phyloP scores from a whole-genome alignment of 2,888 invertebrate species.

The Plagodis pulveraria region DNA sequence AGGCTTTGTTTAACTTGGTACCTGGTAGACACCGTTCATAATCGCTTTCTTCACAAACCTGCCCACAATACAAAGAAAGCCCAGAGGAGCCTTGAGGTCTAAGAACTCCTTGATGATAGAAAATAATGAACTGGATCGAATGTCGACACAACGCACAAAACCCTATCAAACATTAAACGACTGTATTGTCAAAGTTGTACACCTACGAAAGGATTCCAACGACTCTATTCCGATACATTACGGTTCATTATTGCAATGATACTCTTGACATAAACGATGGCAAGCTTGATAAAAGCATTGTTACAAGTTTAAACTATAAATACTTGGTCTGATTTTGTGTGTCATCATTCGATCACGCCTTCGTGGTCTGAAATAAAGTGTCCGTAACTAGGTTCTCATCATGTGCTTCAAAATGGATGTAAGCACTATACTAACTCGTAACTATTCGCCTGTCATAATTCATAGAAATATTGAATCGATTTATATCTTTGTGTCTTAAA shows the following conservation, averaged over 20 bases:
- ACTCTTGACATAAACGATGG: neutral
- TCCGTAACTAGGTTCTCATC: too few species aligned
- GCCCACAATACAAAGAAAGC: slow-evolving; percentile 15
- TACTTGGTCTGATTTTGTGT: slow-evolving; percentile 49
- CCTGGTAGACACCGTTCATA: slow-evolving; percentile 17
- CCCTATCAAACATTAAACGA: slow-evolving; percentile 33
- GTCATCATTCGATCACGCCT: slow-evolving; percentile 57
- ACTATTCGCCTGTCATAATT: too few species aligned
- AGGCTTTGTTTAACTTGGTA: neutral
- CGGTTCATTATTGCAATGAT: slow-evolving; percentile 1
- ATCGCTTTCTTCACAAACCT: slow-evolving; percentile 1
- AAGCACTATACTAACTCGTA: too few species aligned
- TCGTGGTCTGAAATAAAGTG: slow-evolving; percentile 17
- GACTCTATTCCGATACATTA: neutral
- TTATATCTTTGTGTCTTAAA: too few species aligned
- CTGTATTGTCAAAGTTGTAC: neutral
- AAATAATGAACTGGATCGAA: slow-evolving; percentile 29
- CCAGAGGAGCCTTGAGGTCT: slow-evolving; percentile 15
- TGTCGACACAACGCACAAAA: slow-evolving; percentile 31
- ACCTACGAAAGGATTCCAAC: neutral
- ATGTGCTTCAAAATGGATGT: too few species aligned
- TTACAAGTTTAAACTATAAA: slow-evolving; percentile 60
- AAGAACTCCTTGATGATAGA: slow-evolving; percentile 10
- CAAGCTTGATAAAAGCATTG: slow-evolving; percentile 46
- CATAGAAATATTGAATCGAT: too few species aligned